phyloP scores from a whole-genome alignment of 2,888 invertebrate species.

The Ophion costatus region DNA sequence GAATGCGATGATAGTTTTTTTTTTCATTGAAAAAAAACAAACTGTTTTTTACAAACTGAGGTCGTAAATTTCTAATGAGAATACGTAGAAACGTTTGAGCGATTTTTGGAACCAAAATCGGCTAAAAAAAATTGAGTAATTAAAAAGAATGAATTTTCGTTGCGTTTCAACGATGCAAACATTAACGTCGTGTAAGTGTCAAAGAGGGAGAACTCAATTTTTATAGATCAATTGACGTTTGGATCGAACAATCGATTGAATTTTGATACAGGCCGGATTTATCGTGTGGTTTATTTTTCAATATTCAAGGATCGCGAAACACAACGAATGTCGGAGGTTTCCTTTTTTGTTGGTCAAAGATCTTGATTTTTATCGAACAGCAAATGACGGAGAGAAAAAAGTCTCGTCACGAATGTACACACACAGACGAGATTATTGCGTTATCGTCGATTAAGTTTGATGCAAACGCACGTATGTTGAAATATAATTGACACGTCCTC shows the following conservation, averaged over 20 bases:
- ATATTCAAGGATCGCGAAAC: not conserved
- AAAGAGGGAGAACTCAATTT: too few species aligned
- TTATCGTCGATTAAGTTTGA: conserved; percentile 49
- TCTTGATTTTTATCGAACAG: conserved; percentile 13
- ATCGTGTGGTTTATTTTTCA: not conserved
- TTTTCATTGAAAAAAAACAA: too few species aligned
- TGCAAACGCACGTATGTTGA: conserved; percentile 39
- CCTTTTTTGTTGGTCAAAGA: not conserved
- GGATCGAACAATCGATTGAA: conserved; percentile 4
- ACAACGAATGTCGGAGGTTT: not conserved
- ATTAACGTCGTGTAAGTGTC: not conserved
- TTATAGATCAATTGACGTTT: not conserved
- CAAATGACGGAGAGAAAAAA: conserved; percentile 24
- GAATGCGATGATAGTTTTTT: not conserved
- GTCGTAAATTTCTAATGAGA: too few species aligned
- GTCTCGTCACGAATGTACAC: conserved; percentile 27
- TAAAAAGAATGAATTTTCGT: too few species aligned
- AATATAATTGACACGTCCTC: conserved; percentile 55
- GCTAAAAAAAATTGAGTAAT: too few species aligned
- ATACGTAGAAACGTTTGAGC: too few species aligned
- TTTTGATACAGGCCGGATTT: not conserved
- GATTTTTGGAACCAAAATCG: too few species aligned
- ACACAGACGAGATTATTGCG: conserved; percentile 21
- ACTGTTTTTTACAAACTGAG: too few species aligned
- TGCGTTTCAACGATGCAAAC: not conserved